phyloP scores from a whole-genome alignment of 2,113 vertebrate species.

The Lasiurus borealis region DNA sequence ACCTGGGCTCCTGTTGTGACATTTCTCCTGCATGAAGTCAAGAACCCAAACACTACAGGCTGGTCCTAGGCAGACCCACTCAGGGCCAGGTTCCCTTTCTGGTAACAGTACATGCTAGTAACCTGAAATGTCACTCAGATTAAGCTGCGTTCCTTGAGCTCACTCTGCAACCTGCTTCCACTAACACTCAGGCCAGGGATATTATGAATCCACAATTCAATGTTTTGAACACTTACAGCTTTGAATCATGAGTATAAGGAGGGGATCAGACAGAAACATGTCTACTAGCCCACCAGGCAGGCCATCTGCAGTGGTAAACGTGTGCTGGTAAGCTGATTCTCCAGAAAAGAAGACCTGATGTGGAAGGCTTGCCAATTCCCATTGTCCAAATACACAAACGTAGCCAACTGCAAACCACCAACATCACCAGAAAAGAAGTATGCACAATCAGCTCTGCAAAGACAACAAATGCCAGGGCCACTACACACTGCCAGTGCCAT shows the following conservation, averaged over 20 bases:
- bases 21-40: too few species aligned
- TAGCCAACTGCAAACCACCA: not conserved
- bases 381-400: not conserved
- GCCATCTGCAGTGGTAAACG: not conserved
- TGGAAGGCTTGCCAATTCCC: not conserved
- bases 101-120: not conserved
- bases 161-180: not conserved
- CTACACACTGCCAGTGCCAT: not conserved
- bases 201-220: not conserved
- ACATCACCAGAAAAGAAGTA: not conserved
- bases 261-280: not conserved
- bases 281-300: not conserved
- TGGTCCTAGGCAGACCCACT: too few species aligned
- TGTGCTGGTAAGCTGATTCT: not conserved
- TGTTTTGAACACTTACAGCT: not conserved
- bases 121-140: not conserved
- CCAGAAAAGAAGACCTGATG: not conserved
- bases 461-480: not conserved
- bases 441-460: not conserved
- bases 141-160: not conserved
- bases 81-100: too few species aligned
- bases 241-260: not conserved
- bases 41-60: too few species aligned
- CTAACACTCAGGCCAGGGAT: not conserved
- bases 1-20: too few species aligned